Conservation (phyloP, 1,140 invertebrate genomes). For the Drosophila gunungcola region DNA sequence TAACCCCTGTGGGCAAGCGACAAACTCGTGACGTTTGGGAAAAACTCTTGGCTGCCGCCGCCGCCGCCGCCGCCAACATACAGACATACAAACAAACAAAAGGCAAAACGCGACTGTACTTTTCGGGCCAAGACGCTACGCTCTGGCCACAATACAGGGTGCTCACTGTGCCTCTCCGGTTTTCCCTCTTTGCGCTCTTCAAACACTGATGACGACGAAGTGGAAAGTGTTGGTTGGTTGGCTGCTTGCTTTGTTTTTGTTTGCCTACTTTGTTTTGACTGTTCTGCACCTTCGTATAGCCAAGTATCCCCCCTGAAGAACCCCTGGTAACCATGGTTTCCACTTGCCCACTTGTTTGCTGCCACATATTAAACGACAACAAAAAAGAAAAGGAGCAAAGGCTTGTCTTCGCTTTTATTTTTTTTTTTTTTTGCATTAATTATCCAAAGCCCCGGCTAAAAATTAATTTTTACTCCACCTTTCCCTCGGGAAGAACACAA, state of each 20-base stretch:
- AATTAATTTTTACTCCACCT: conserved; percentile 63
- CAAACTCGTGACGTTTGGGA: conserved; percentile 52
- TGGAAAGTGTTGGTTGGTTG: conserved; percentile 48
- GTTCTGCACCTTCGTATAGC: conserved; percentile 9
- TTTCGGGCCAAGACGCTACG: conserved; percentile 26
- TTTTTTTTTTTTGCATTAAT: conserved; percentile 71
- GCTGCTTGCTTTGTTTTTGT: conserved; percentile 49
- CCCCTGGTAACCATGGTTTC: conserved; percentile 39
- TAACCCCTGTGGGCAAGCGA: conserved; percentile 43
- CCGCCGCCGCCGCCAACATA: background rate
- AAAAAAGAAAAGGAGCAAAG: background rate
- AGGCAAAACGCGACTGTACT: conserved; percentile 40
- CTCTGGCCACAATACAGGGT: conserved; percentile 28
- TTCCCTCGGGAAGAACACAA: conserved; percentile 42
- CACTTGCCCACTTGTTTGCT: conserved; percentile 33
- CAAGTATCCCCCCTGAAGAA: background rate
- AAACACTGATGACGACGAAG: conserved; percentile 47
- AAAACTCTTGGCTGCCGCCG: conserved; percentile 25
- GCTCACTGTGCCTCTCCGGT: conserved; percentile 5
- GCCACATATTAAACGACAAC: conserved; percentile 61
- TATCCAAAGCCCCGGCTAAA: conserved; percentile 52
- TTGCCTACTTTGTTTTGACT: conserved; percentile 69
- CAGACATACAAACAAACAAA: conserved; percentile 14
- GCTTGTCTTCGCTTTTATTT: conserved; percentile 32
- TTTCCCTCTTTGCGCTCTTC: conserved; percentile 14